Conservation (phyloP, 2,113 vertebrate genomes). For the Sebastes fasciatus region DNA sequence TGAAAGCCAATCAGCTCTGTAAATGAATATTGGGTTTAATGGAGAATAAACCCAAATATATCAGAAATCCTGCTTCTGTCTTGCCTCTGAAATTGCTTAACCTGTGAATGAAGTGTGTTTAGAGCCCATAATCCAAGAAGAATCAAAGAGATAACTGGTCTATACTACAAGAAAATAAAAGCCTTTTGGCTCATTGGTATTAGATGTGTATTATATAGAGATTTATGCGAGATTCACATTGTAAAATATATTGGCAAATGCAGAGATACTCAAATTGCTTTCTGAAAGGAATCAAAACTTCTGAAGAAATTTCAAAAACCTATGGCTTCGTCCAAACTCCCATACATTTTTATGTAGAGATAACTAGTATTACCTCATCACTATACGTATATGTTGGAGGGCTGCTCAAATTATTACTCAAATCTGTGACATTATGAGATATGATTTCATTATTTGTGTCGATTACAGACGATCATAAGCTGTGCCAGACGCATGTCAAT, state of each 20-base stretch:
- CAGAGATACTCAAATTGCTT: not conserved
- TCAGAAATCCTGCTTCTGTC: slow-evolving; percentile 37
- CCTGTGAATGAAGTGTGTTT: slow-evolving; percentile 36
- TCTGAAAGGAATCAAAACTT: not conserved
- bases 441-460: slow-evolving; percentile 9
- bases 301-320: not conserved
- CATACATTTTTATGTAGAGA: not conserved
- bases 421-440: not conserved
- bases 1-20: slow-evolving; percentile 47
- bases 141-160: slow-evolving; percentile 28
- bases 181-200: slow-evolving; percentile 5
- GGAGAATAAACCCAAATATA: slow-evolving; percentile 37
- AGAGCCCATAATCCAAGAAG: slow-evolving; percentile 34
- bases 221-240: slow-evolving; percentile 3
- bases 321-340: not conserved
- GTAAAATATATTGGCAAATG: not conserved
- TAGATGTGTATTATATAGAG: slow-evolving; percentile 9
- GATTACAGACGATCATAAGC: not conserved
- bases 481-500: slow-evolving; percentile 7
- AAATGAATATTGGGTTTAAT: slow-evolving; percentile 54
- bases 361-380: not conserved
- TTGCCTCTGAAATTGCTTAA: slow-evolving; percentile 27
- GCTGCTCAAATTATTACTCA: not conserved
- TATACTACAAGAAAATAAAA: slow-evolving; percentile 15
- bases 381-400: not conserved